These are phyloP conservation scores for Coturnix japonica DNA, from an alignment of 2,113 vertebrate species.

Conservation along the genomic window DNA sequence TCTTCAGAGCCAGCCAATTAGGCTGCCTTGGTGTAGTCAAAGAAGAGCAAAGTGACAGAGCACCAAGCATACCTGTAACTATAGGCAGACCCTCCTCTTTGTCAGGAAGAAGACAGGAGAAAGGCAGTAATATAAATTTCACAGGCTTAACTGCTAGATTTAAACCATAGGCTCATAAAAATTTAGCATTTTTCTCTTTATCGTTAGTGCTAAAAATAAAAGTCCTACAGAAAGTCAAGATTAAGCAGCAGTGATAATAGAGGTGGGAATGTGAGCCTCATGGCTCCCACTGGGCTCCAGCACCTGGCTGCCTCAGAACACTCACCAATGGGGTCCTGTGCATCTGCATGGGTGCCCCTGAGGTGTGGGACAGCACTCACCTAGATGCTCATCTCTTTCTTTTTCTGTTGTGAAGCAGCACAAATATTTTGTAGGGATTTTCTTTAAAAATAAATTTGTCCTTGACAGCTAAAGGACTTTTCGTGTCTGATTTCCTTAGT, in stretches of 20 bases:
- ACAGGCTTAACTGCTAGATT: background rate
- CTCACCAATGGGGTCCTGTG: background rate
- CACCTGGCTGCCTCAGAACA: background rate
- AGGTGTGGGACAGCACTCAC: background rate
- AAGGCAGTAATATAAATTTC: background rate
- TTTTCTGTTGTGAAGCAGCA: background rate
- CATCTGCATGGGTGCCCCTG: background rate
- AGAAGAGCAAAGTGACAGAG: slow-evolving; percentile 27
- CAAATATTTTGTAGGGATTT: background rate
- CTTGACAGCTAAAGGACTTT: background rate
- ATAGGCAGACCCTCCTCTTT: background rate
- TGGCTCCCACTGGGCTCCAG: background rate
- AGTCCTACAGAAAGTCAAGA: background rate
- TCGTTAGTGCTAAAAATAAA: background rate
- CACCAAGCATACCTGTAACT: background rate
- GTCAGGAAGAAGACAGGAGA: background rate
- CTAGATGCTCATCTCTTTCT: background rate
- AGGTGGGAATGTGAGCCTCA: background rate
- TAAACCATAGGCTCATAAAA: background rate
- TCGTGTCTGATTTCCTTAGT: background rate
- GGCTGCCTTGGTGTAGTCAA: slow-evolving; percentile 2
- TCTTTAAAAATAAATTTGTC: background rate
- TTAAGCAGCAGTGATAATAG: background rate
- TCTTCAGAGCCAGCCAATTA: slow-evolving; percentile 55
- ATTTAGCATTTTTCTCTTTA: background rate